phyloP scores from a whole-genome alignment of 2,888 invertebrate species.

The Adelphocoris suturalis region DNA sequence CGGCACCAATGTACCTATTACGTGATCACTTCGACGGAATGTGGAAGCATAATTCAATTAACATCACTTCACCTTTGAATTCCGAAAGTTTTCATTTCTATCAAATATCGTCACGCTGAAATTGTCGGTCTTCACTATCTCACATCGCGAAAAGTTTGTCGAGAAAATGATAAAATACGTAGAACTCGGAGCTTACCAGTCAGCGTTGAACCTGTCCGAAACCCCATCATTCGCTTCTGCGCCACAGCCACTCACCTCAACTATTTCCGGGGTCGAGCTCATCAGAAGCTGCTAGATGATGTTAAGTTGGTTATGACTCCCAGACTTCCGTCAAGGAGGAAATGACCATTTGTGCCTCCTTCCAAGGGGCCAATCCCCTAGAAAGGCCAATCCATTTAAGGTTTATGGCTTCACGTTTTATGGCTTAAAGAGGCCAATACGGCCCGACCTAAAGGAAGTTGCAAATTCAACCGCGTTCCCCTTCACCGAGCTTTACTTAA shows the following conservation, averaged over 20 bases:
- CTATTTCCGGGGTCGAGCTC: neutral
- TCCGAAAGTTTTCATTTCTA: neutral
- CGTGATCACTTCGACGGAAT: too few species aligned
- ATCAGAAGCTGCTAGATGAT: neutral
- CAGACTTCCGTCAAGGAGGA: neutral
- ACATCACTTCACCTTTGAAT: neutral
- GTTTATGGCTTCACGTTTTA: conserved; percentile 68
- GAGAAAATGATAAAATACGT: neutral
- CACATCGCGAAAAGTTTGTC: neutral
- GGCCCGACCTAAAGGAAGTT: conserved; percentile 42
- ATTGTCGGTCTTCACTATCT: neutral
- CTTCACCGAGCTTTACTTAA: conserved; percentile 21
- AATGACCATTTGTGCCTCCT: neutral
- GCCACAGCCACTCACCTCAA: neutral
- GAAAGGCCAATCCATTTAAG: conserved; percentile 1
- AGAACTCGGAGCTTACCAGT: neutral
- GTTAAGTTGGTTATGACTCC: neutral
- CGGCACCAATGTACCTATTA: too few species aligned
- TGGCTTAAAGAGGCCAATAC: conserved; percentile 31
- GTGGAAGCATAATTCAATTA: too few species aligned
- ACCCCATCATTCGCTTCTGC: neutral
- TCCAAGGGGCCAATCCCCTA: conserved; percentile 13
- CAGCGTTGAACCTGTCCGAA: neutral
- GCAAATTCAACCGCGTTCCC: conserved; percentile 13
- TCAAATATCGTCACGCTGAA: neutral